These are phyloP conservation scores for Chelidonichthys spinosus DNA, from an alignment of 2,797 vertebrate genomes.

Conservation along the genomic window DNA sequence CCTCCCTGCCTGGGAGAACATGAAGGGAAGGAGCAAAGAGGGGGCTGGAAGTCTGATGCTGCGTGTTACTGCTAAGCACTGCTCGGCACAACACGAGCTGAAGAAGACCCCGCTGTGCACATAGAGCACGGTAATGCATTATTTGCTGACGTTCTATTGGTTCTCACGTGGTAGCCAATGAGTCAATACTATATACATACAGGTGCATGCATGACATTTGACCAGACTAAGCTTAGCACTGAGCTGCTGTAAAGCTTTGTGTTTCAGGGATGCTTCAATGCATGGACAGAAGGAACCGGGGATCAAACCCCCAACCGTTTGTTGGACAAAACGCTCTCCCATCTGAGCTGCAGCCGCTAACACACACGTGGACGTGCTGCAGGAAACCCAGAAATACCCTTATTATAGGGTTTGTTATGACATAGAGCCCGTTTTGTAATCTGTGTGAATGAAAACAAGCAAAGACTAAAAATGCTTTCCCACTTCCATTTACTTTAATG, in stretches of 20 bases:
- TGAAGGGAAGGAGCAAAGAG: conserved; percentile 49
- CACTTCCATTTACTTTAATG: conserved; percentile 12
- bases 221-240: too few relatives aligned
- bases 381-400: not conserved
- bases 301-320: too few relatives aligned
- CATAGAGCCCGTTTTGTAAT: not conserved
- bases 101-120: conserved; percentile 50
- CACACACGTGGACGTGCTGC: not conserved
- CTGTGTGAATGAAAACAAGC: conserved; percentile 20
- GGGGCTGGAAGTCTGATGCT: conserved; percentile 61
- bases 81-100: conserved; percentile 49
- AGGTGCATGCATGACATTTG: too few relatives aligned
- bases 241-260: too few relatives aligned
- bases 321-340: too few relatives aligned
- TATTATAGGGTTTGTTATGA: not conserved
- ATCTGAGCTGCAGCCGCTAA: not conserved
- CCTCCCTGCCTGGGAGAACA: conserved; percentile 72
- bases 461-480: conserved; percentile 5
- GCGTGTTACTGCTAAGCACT: conserved; percentile 60
- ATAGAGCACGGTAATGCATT: conserved; percentile 17
- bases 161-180: not conserved
- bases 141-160: conserved; percentile 25
- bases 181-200: too few relatives aligned
- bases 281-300: too few relatives aligned
- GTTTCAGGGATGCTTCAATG: too few relatives aligned